Conservation (phyloP, 2,888 invertebrate genomes). For the Leptinotarsa haldemani region DNA sequence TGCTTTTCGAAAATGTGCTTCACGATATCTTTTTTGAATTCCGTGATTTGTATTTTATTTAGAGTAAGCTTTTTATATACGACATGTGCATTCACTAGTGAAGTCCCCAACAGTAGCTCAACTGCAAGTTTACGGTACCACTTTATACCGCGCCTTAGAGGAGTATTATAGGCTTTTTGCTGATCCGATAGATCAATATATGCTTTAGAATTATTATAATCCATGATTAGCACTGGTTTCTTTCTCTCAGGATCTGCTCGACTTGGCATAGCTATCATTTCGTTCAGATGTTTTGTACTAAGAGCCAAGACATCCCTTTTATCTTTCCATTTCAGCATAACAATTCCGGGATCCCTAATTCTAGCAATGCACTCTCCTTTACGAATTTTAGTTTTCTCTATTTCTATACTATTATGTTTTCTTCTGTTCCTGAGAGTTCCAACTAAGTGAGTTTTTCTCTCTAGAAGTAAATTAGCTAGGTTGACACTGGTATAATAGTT, state of each 20-base stretch:
- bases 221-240: slow-evolving; percentile 23
- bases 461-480: slow-evolving; percentile 12
- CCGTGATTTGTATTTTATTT: slow-evolving; percentile 24
- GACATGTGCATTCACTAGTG: slow-evolving; percentile 16
- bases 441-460: slow-evolving; percentile 26
- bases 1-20: slow-evolving; percentile 13
- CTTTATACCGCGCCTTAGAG: slow-evolving; percentile 23
- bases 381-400: slow-evolving; percentile 5
- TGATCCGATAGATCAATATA: slow-evolving; percentile 28
- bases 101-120: slow-evolving; percentile 16
- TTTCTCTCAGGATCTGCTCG: slow-evolving; percentile 27
- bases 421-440: slow-evolving; percentile 16
- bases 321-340: slow-evolving; percentile 26
- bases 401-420: slow-evolving; percentile 18
- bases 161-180: slow-evolving; percentile 27
- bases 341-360: slow-evolving; percentile 28
- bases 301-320: slow-evolving; percentile 26
- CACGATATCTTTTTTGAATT: slow-evolving; percentile 17
- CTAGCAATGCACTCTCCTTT: slow-evolving; percentile 26
- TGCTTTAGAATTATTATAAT: slow-evolving; percentile 22
- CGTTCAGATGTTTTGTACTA: slow-evolving; percentile 23
- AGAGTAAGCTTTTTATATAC: slow-evolving; percentile 11
- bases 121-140: slow-evolving; percentile 22
- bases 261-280: slow-evolving; percentile 25
- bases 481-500: slow-evolving; percentile 17